Evolutionary conservation across 2,888 invertebrate genomes (phyloP).

Genomic region (Pollenia angustigena): DNA sequence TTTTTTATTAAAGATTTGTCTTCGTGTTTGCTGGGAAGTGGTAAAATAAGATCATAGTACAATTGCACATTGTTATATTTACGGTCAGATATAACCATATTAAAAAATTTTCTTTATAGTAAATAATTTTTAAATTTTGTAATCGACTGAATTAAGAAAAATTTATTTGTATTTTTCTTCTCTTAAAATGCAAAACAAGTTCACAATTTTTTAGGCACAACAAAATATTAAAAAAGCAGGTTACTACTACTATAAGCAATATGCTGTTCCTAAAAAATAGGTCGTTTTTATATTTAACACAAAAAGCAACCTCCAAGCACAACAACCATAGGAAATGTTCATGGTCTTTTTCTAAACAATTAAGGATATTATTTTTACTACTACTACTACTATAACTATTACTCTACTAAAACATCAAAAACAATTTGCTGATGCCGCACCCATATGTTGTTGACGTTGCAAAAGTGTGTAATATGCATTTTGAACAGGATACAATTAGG

Average conservation of each 20-base stretch:
- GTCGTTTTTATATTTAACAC: slow-evolving; percentile 35
- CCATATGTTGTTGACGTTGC: slow-evolving; percentile 51
- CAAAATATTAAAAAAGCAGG: slow-evolving; percentile 13
- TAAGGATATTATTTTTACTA: slow-evolving; percentile 37
- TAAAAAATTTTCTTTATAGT: too few species aligned
- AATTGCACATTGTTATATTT: too few species aligned
- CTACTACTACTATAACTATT: slow-evolving; percentile 5
- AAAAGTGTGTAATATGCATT: slow-evolving; percentile 9
- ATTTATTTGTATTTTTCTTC: neutral
- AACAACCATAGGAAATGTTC: slow-evolving; percentile 37
- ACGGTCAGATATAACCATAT: too few species aligned
- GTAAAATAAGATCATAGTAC: too few species aligned
- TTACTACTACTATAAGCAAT: slow-evolving; percentile 12
- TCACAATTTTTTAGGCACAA: neutral
- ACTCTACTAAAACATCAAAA: slow-evolving; percentile 24
- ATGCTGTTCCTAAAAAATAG: slow-evolving; percentile 31
- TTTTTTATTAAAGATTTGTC: too few species aligned
- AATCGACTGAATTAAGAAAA: neutral
- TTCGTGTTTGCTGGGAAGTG: too few species aligned
- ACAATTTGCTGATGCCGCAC: slow-evolving; percentile 57
- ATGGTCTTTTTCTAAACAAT: slow-evolving; percentile 43
- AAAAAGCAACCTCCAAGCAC: neutral
- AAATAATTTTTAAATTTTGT: too few species aligned
- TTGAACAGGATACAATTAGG: slow-evolving; percentile 19
- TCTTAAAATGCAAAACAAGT: neutral